Percentiles rank a stretch among this genome's conserved stretches.
Conservation (phyloP, 2,797 vertebrate species). For the Gambelia wislizenii region DNA sequence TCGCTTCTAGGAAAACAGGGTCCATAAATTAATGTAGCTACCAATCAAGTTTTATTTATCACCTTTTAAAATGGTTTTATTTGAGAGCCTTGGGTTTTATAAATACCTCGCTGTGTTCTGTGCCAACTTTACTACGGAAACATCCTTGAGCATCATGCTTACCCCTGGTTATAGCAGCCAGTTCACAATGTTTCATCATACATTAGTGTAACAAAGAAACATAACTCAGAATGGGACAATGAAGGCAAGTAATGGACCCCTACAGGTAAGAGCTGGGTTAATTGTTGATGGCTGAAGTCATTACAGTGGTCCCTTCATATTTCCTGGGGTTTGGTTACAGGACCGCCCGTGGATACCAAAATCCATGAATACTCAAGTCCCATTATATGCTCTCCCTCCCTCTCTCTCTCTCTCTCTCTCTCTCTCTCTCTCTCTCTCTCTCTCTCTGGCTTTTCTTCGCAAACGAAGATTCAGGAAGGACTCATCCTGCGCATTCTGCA, state of each 20-base stretch:
- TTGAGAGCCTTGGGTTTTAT: neutral
- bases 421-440: too few relatives aligned
- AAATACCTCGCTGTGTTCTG: neutral
- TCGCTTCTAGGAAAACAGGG: slow-evolving; percentile 27
- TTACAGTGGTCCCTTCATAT: too few relatives aligned
- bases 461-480: too few relatives aligned
- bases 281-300: neutral
- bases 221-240: neutral
- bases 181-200: neutral
- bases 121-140: neutral
- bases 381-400: too few relatives aligned
- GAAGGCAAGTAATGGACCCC: neutral
- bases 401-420: too few relatives aligned
- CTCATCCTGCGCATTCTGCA: too few relatives aligned
- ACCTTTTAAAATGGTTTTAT: neutral
- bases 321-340: too few relatives aligned
- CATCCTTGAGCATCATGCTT: neutral
- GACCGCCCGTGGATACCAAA: too few relatives aligned
- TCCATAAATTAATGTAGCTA: slow-evolving; percentile 17
- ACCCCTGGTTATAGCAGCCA: neutral
- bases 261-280: neutral
- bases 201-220: too few relatives aligned
- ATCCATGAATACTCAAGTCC: too few relatives aligned
- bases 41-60: neutral
- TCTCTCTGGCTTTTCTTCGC: too few relatives aligned